These are phyloP conservation scores for Tyria jacobaeae DNA, from an alignment of 2,888 invertebrate genomes.

Conservation along the genomic window DNA sequence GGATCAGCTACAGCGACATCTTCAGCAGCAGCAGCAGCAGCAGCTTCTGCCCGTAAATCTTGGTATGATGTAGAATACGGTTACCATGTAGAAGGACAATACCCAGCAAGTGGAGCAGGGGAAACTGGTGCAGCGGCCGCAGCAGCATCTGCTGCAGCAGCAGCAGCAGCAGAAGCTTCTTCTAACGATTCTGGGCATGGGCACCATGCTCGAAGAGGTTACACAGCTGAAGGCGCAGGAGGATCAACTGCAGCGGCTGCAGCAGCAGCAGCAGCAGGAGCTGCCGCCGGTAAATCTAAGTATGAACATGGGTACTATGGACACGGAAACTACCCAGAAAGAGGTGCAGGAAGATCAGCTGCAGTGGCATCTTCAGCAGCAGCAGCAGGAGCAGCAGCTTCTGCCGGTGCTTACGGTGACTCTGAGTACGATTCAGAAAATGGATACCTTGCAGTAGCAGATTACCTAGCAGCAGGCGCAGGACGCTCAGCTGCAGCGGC, in stretches of 20 bases:
- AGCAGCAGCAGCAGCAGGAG: conserved; percentile 11
- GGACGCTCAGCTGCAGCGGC: background rate
- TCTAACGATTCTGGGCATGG: conserved; percentile 10
- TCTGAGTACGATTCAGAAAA: background rate
- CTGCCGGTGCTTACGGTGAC: background rate
- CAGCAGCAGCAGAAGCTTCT: conserved; percentile 25
- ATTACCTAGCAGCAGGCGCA: background rate
- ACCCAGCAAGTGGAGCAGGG: conserved; percentile 1
- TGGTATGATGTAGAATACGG: no score
- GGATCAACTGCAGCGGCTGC: background rate
- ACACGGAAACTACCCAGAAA: no score
- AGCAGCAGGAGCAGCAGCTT: conserved; percentile 1
- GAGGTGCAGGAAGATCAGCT: background rate
- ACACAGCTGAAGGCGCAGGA: background rate
- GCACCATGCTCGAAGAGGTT: background rate
- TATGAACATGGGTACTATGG: no score
- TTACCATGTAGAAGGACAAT: no score
- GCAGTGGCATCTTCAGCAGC: conserved; percentile 8
- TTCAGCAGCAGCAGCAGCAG: conserved; percentile 16
- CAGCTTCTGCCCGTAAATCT: conserved; percentile 22
- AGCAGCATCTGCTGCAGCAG: conserved; percentile 11
- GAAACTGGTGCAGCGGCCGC: background rate
- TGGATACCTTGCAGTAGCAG: background rate
- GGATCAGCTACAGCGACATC: conserved; percentile 1
- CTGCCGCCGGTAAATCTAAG: no score